Evolutionary conservation across 2,113 vertebrate species (phyloP), one percentile per base, ranked within the genome.

Genomic region (Gobius niger): DNA sequence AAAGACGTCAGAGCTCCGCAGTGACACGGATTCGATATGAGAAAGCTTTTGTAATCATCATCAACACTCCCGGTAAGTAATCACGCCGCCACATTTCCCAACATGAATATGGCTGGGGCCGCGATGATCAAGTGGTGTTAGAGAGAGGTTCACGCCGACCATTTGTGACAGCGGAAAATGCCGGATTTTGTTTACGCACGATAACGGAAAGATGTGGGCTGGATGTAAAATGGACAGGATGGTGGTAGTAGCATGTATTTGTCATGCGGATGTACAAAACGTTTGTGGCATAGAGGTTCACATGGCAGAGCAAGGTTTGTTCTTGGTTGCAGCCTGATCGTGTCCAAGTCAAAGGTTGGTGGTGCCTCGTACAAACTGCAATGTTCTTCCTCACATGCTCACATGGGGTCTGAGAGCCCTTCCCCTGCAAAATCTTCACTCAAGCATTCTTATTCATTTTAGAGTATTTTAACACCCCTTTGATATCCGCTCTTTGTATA

Each of bases 121-220:
- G 65, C 75, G 81, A 83, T 75, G 75, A 60, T n/a, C 57, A 79
- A 70, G 75, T 46, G 47, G 75, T 63, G 80, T 44, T 63, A 72
- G 74, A n/a, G 71, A 78, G 59, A 6, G 24, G 47, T 70, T 83
- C 65, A 69, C 81, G 70, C 76, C 56, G 44, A 72, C 54, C 46
- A 9, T 15, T 53, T 76, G 46, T 42, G 69, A 70, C 54, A 62
- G 19, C 7, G 13, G 16, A 40, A 19, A 19, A 52, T 9, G 50
- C n/a, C 51, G 46, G 59, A 63, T 41, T 56, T 62, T 12, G 51
- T 9, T 47, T 65, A 9, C 2, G 24, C 6, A 14, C 54, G 15
- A 13, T 18, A 5, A 13, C 42, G 13, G 42, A 11, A 34, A 5
- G 15, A 63, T 47, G 44, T 63, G 61, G n/a, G 12, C 3, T 44